Evolutionary conservation across 2,113 vertebrate genomes (phyloP).

Genomic region (Maccullochella peelii): DNA sequence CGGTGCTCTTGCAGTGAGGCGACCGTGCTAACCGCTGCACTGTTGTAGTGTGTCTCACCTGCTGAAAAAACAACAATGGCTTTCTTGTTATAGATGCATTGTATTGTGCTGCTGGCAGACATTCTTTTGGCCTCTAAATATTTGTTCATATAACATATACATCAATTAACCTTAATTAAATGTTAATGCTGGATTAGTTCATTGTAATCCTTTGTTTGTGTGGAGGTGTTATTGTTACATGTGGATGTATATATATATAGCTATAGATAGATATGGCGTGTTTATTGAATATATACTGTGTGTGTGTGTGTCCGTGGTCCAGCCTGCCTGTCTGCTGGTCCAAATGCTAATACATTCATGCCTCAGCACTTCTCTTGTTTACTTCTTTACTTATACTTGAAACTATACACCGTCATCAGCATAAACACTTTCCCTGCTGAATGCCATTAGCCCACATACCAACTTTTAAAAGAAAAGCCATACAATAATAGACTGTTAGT

Average conservation of each 20-base stretch:
- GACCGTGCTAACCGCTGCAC: no score
- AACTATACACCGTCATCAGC: conserved; percentile 65
- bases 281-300: neutral
- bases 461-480: conserved; percentile 38
- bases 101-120: no score
- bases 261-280: neutral
- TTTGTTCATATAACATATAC: neutral
- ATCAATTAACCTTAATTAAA: neutral
- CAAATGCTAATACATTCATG: conserved; percentile 51
- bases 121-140: neutral
- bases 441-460: conserved; percentile 57
- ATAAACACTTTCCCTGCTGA: conserved; percentile 58
- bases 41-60: no score
- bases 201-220: no score
- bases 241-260: no score
- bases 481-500: conserved; percentile 44
- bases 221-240: no score
- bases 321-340: conserved; percentile 21
- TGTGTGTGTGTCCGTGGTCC: neutral
- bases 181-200: neutral
- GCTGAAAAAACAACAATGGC: neutral
- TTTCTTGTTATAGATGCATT: neutral
- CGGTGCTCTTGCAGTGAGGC: no score
- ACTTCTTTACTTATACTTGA: conserved; percentile 59
- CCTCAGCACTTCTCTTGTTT: conserved; percentile 70